Evolutionary conservation across 1,140 invertebrate species (phyloP).

Genomic region (Pseudomyrmex concolor): DNA sequence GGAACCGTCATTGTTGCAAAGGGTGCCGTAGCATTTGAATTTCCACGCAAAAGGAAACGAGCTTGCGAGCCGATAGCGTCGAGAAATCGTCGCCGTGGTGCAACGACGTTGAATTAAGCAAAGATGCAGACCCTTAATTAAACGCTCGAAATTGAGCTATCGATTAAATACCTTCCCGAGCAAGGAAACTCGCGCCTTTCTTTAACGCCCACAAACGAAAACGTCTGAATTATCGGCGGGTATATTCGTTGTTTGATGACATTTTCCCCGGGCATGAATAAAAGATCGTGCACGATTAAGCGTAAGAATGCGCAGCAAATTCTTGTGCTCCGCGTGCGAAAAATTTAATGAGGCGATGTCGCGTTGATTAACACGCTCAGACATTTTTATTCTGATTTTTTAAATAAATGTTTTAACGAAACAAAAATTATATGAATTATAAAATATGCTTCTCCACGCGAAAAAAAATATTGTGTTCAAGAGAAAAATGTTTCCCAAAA

Average conservation of each 20-base stretch:
- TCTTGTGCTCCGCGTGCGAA: background rate
- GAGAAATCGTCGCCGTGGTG: conserved; percentile 49
- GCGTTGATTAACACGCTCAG: background rate
- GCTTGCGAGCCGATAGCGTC: conserved; percentile 47
- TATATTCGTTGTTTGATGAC: background rate
- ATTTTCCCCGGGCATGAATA: conserved; percentile 1
- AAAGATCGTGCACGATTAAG: conserved; percentile 11
- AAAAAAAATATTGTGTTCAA: background rate
- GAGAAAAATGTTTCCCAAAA: background rate
- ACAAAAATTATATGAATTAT: background rate
- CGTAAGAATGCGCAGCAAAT: background rate
- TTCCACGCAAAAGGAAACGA: conserved; percentile 71
- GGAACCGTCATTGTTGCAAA: conserved; percentile 18
- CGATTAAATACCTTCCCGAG: conserved; percentile 35
- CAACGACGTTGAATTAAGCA: conserved; percentile 55
- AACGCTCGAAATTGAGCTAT: conserved; percentile 55
- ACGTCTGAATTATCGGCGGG: conserved; percentile 30
- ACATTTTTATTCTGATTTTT: background rate
- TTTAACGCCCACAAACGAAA: conserved; percentile 6
- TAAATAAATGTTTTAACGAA: background rate
- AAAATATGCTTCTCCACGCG: too few species aligned
- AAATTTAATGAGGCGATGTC: background rate
- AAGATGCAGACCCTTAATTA: conserved; percentile 58
- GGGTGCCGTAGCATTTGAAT: conserved; percentile 69
- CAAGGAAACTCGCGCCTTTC: conserved; percentile 19